Evolutionary conservation across 2,888 invertebrate species (phyloP), one percentile per base, ranked within the genome.

Genomic region (Agrotis ipsilon): DNA sequence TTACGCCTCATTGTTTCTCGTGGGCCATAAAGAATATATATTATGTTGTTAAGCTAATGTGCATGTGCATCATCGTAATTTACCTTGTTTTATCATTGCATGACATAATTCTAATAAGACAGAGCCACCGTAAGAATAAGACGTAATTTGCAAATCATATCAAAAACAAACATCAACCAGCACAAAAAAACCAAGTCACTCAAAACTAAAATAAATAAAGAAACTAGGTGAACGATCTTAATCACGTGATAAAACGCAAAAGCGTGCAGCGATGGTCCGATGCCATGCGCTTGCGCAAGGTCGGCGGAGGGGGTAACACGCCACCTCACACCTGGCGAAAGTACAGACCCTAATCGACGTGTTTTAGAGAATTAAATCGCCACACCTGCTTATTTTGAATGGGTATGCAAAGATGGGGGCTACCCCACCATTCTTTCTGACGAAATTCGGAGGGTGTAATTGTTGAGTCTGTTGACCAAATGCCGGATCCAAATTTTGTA

Each of bases 291-390:
- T 49, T 62, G 75, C 72, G 78, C 70, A 59, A 45, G 24, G 80
- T 74, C 32, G n/a, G n/a, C 5, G 32, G 39, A 43, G 55, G 6
- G 80, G 79, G 65, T 52, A 80, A 64, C 82, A 63, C 79, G 78
- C 72, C 78, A 81, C 27, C 51, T 67, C 49, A 48, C 76, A 68
- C 67, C 66, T 70, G 78, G 84, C 76, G 87, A 87, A 87, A 88
- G 86, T 84, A 65, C 68, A 73, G 58, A 75, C 81, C 83, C 81
- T 83, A 78, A 78, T 82, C 55, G 63, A 52, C 78, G 64, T 65
- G 61, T 57, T 80, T 78, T 62, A 51, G 43, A 49, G 54, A 65
- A 65, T 68, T 61, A 58, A 64, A 72, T 62, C 67, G 51, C 52
- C 69, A 74, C 82, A 75, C 57, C 74, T 74, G 80, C 74, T 13